Evolutionary conservation across 2,888 invertebrate genomes (phyloP), one percentile per base, ranked within the genome.

Genomic region (Tupiocoris notatus): DNA sequence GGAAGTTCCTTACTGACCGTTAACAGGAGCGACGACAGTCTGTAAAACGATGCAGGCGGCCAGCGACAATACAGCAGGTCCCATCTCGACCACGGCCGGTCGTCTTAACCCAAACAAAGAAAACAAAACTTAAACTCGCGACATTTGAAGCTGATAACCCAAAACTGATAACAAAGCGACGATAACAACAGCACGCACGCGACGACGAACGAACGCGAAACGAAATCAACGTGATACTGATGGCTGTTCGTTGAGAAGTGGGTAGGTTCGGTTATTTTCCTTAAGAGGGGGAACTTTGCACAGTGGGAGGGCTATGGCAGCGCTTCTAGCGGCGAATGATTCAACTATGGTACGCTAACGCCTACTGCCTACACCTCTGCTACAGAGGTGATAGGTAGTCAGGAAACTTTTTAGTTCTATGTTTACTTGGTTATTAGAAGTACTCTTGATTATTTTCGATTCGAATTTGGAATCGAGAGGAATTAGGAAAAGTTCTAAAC

Each of bases 51-150:
- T 58, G 20, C 16, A 70, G 59, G 59, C 23, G 24, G 59, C 59
- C 70, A 70, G 23, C 1, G 59, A 25, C 70, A 24, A 1, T 59
- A 18, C 25, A n/a, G 17, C 9, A 59, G 21, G 58, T 73, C 73
- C 73, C 63, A 63, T 73, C 63, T 63, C 39, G 62, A 17, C 59
- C 22, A 6, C 57, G 58, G 18, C 58, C 70, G 17, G 59, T n/a
- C 59, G 59, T 12, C n/a, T n/a, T 39, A 12, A 7, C 24, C 59
- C 16, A 17, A 59, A 17, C 58, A 22, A 16, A 22, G 24, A 23
- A n/a, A 70, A 70, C 73, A 25, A 21, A 73, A 73, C 73, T 73
- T 25, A 73, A 73, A 73, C 73, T 73, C 73, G 73, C 73, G 73
- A 73, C 73, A 73, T 73, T 23, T 20, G 62, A 7, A 18, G 20